Evolutionary conservation across 2,797 vertebrate genomes (phyloP), one percentile per base, ranked within the genome.

Genomic region (Pseudomugil gertrudae): DNA sequence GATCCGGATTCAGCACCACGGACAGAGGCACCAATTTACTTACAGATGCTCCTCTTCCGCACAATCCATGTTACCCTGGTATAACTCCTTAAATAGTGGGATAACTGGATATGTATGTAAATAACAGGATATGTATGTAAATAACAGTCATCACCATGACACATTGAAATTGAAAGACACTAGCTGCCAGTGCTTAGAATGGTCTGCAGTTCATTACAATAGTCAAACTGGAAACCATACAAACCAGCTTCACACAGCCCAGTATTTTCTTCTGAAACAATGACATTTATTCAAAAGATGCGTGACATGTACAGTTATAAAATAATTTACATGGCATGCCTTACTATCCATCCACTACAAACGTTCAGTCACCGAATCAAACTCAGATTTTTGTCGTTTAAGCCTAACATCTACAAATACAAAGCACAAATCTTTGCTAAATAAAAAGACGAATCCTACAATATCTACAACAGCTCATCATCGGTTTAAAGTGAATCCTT

Each of bases 231-330:
- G n/a, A n/a, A 47, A 47, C n/a, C 40, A n/a, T 9, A 19, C 7
- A 2, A 15, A 40, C n/a, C 9, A 47, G 43, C n/a, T 47, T 21
- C 9, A 47, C 43, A 47, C 9, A 47, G 82, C 52, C 3, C 36
- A 86, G 72, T 3, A 9, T 69, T 75, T 87, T 88, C 92, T 89
- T 86, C 88, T 61, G 86, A 90, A 90, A 91, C 92, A 88, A 90
- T 89, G 67, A 93, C 88, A 88, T 93, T 84, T 87, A 92, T 92
- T 95, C 94, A 94, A 95, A 93, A 89, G 92, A 92, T 92, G 90
- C 74, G 86, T 91, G 91, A 93, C 92, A 91, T 93, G 92, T 87
- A 93, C 87, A 93, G 82, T 92, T 91, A 92, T 88, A 89, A 94
- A 93, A 92, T 93, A 89, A 93, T 88, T 93, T 88, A 93, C 92